phyloP scores from a whole-genome alignment of 1,140 invertebrate genomes.

The Leptinotarsa texana region DNA sequence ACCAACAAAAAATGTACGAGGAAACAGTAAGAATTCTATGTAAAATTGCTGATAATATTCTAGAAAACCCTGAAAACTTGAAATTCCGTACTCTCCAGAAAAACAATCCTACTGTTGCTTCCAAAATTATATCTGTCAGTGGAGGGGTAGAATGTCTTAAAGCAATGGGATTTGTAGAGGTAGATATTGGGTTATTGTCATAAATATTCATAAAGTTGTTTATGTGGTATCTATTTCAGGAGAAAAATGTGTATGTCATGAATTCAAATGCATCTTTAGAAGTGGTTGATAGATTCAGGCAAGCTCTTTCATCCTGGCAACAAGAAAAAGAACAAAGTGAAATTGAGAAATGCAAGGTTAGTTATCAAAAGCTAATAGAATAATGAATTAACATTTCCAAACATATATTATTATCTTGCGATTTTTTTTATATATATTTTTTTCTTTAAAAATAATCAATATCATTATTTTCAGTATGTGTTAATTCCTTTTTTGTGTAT shows the following conservation, averaged over 20 bases:
- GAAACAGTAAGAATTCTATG: conserved; percentile 41
- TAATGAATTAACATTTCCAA: no score
- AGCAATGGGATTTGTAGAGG: conserved; percentile 51
- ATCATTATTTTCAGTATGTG: no score
- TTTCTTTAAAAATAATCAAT: no score
- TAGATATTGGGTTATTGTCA: conserved; percentile 28
- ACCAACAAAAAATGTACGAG: conserved; percentile 24
- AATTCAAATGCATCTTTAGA: conserved; percentile 25
- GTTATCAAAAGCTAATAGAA: no score
- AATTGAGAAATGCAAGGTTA: no score
- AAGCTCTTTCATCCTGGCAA: conserved; percentile 25
- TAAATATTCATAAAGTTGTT: not conserved
- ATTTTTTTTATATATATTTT: no score
- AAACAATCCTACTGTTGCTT: conserved; percentile 42
- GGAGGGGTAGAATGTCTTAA: conserved; percentile 47
- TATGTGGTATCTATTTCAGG: conserved; percentile 33
- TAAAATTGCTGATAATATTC: conserved; percentile 49
- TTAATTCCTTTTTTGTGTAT: no score
- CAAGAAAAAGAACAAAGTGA: not conserved
- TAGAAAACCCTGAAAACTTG: conserved; percentile 44
- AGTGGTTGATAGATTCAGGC: conserved; percentile 30
- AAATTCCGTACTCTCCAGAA: conserved; percentile 49
- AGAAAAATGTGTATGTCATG: conserved; percentile 31
- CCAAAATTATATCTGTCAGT: conserved; percentile 43
- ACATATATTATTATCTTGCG: no score